Percentiles rank a stretch among this genome's conserved stretches.
phyloP scores from a whole-genome alignment of 2,797 vertebrate species.

The Squalus acanthias region DNA sequence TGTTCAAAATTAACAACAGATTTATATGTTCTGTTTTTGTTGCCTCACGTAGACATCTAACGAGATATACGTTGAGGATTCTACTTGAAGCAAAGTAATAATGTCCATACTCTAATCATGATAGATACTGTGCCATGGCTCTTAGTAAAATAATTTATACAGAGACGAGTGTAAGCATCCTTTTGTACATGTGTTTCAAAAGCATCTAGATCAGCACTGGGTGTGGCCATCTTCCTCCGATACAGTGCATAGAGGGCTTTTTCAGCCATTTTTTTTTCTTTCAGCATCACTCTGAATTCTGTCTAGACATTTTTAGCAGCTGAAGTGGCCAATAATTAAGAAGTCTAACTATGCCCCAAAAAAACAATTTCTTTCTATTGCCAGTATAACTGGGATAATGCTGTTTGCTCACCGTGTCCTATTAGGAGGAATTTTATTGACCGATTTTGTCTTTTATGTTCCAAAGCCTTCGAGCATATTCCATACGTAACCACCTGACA shows the following conservation, averaged over 20 bases:
- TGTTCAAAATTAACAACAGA: background rate
- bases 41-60: background rate
- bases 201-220: slow-evolving; percentile 51
- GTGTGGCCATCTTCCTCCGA: slow-evolving; percentile 59
- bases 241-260: slow-evolving; percentile 45
- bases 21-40: background rate
- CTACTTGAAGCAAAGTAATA: background rate
- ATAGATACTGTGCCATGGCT: no score
- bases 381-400: background rate
- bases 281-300: slow-evolving; percentile 52
- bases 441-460: background rate
- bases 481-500: background rate
- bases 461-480: slow-evolving; percentile 25
- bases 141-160: background rate
- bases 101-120: background rate
- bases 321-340: background rate
- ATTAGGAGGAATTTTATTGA: background rate
- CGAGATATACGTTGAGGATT: background rate
- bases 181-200: slow-evolving; percentile 47
- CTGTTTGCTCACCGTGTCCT: background rate
- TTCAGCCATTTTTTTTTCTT: slow-evolving; percentile 67
- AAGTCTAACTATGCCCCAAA: background rate
- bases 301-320: slow-evolving; percentile 29
- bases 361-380: background rate
- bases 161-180: slow-evolving; percentile 43